Evolutionary conservation across 2,888 invertebrate genomes (phyloP).

Genomic region (Deilephila elpenor): DNA sequence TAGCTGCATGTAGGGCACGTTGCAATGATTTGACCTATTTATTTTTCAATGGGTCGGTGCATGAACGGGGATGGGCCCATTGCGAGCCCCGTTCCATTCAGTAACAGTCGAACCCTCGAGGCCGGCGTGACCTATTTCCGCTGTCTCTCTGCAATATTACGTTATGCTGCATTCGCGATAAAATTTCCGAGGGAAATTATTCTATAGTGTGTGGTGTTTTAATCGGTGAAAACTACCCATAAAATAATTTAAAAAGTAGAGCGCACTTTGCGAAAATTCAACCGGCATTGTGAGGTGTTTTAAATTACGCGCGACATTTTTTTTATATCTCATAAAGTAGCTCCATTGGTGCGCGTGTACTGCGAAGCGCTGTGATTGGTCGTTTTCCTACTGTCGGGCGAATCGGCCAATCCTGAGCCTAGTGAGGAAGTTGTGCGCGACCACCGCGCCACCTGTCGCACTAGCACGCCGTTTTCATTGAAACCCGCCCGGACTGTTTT

Average conservation of each 20-base stretch:
- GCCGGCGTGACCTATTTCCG: slow-evolving; percentile 74
- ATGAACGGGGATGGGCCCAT: slow-evolving; percentile 79
- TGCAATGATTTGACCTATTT: slow-evolving; percentile 84
- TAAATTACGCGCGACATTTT: slow-evolving; percentile 61
- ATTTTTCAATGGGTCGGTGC: slow-evolving; percentile 81
- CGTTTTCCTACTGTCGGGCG: slow-evolving; percentile 44
- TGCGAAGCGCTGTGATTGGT: slow-evolving; percentile 61
- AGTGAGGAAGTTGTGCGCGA: slow-evolving; percentile 61
- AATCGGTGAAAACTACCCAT: background rate
- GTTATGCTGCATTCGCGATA: slow-evolving; percentile 35
- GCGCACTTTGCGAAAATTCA: slow-evolving; percentile 27
- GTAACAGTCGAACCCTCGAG: slow-evolving; percentile 75
- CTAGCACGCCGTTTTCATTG: slow-evolving; percentile 75
- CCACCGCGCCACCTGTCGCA: slow-evolving; percentile 79
- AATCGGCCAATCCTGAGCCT: slow-evolving; percentile 58
- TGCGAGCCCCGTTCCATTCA: slow-evolving; percentile 77
- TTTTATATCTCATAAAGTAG: slow-evolving; percentile 47
- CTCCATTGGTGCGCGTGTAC: slow-evolving; percentile 59
- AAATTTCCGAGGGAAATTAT: slow-evolving; percentile 23
- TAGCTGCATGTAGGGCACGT: slow-evolving; percentile 74
- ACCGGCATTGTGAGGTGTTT: slow-evolving; percentile 42
- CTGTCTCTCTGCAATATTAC: slow-evolving; percentile 43
- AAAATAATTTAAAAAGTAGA: background rate
- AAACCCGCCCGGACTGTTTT: slow-evolving; percentile 79
- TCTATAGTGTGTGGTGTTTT: background rate